Evolutionary conservation across 2,888 invertebrate species (phyloP).

Genomic region (Caenorhabditis doughertyi): DNA sequence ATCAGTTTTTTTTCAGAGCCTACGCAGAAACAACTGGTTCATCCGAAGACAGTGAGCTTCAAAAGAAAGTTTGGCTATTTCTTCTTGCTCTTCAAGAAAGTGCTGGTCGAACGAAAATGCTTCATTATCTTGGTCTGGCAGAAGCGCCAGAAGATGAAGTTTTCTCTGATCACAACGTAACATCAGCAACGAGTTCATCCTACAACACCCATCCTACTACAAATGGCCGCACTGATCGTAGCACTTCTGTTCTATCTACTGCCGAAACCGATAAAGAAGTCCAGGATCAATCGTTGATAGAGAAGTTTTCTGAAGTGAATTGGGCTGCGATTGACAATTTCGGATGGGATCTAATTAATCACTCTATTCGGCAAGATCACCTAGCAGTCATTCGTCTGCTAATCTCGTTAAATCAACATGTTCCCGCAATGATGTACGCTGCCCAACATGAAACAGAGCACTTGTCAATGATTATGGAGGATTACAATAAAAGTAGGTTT

Average conservation of each 20-base stretch:
- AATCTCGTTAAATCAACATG: conserved; percentile 14
- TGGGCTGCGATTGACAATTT: conserved; percentile 8
- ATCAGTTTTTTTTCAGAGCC: conserved; percentile 25
- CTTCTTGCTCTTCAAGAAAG: conserved; percentile 40
- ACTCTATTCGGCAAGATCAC: conserved; percentile 41
- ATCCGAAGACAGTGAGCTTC: conserved; percentile 26
- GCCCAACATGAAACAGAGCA: conserved; percentile 29
- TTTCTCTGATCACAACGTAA: conserved; percentile 4
- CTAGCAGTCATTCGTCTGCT: conserved; percentile 28
- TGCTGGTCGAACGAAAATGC: conserved; percentile 33
- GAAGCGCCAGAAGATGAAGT: conserved; percentile 7
- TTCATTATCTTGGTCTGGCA: conserved; percentile 28
- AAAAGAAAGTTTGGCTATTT: conserved; percentile 31
- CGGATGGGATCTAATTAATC: conserved; percentile 37
- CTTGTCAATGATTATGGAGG: conserved; percentile 22
- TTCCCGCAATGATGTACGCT: conserved; percentile 53
- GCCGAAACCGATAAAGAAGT: conserved; percentile 15
- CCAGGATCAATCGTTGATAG: conserved; percentile 9
- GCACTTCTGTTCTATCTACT: conserved; percentile 16
- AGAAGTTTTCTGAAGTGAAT: conserved; percentile 16
- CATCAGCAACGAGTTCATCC: background rate
- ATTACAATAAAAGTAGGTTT: conserved; percentile 30
- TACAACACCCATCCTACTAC: background rate
- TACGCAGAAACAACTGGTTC: background rate
- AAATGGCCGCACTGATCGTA: conserved; percentile 24